Percentiles rank a stretch among this genome's conserved stretches.
Evolutionary conservation across 2,888 invertebrate genomes (phyloP).

Genomic region (Latrodectus hesperus): DNA sequence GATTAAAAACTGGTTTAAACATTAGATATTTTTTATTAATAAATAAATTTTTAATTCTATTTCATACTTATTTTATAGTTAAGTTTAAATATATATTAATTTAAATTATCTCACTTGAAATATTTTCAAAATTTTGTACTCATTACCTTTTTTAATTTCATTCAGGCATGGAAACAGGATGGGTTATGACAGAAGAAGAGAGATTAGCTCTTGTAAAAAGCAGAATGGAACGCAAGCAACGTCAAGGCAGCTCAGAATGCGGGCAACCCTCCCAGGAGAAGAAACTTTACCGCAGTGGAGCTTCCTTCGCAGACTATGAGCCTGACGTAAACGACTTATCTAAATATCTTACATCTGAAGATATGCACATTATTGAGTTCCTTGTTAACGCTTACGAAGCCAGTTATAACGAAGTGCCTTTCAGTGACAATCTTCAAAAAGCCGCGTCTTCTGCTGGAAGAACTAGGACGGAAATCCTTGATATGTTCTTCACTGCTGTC

Average conservation of each 20-base stretch:
- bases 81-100: too few relatives aligned
- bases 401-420: constrained; percentile 72
- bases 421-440: constrained; percentile 58
- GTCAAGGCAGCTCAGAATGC: constrained; percentile 69
- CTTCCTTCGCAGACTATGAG: constrained; percentile 65
- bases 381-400: constrained; percentile 72
- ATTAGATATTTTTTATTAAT: too few relatives aligned
- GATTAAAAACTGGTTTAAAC: too few relatives aligned
- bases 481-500: constrained; percentile 74
- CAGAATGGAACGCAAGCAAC: constrained; percentile 71
- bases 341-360: constrained; percentile 58
- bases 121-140: not conserved
- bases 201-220: constrained; percentile 72
- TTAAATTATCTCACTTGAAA: too few relatives aligned
- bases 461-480: constrained; percentile 72
- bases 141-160: not conserved
- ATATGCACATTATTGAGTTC: constrained; percentile 71
- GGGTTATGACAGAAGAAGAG: constrained; percentile 76
- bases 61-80: too few relatives aligned
- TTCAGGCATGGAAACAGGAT: constrained; percentile 74
- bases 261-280: constrained; percentile 50
- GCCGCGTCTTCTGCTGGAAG: constrained; percentile 21
- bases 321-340: constrained; percentile 62
- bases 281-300: constrained; percentile 12
- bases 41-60: too few relatives aligned